Base-by-base conservation (phyloP, 2,888 invertebrate species). In the Eubasilissa splendida region DNA sequence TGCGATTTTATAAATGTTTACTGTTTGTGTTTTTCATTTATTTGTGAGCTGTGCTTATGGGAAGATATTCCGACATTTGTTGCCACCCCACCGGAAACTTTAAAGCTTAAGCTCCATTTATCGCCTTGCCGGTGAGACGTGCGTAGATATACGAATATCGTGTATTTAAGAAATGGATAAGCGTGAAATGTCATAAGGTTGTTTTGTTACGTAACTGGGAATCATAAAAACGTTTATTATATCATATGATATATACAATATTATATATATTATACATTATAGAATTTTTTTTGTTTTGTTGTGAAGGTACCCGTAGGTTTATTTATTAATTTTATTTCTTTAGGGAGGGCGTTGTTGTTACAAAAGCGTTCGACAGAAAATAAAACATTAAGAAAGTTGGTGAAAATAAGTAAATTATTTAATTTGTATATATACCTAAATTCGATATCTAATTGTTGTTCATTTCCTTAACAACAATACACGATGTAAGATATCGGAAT, bases 41-140 rank as follows among this genome's bases (percentile, higher is more conserved):
- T 76, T 42, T 76, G 68, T 70, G 52, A 71, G 70, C 76, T 71
- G 59, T 80, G 76, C 73, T 80, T 80, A 63, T 71, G 56, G 70
- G n/a, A 76, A 80, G 80, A 60, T 80, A 76, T 70, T 63, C 76
- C 68, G 80, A 80, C 80, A 80, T 68, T 80, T 80, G 80, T 70
- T 70, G 70, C 80, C 80, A 22, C 80, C 80, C 76, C 71, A 76
- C 65, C 53, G 79, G 79, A 79, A 70, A 79, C 53, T 79, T 79
- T 79, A 79, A 70, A 78, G 78, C 71, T 78, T 80, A 70, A 80
- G 63, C 76, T 76, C 65, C 66, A 59, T 80, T 76, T 76, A 80
- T 80, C 70, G 80, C 80, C 54, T 53, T 53, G 70, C 59, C 70
- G 31, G 60, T 42, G 73, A 59, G 54, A 56, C 71, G 71, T 71